A percentile compares a stretch with the other conserved stretches of the same genome.
Conservation (phyloP, 2,888 invertebrate genomes). For the Drosophila subquinaria region DNA sequence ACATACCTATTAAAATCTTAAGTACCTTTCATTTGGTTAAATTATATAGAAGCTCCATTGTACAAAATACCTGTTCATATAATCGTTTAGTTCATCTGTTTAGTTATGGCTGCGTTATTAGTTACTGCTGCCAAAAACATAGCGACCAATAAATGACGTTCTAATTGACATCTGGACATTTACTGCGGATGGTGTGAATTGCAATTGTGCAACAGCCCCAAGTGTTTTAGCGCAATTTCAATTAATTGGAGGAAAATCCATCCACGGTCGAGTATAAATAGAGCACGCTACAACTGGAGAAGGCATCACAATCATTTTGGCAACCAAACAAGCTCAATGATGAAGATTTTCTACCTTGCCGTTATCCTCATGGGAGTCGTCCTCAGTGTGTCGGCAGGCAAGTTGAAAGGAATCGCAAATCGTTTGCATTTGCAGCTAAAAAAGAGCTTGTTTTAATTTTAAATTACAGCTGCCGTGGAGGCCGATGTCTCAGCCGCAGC, state of each 20-base stretch:
- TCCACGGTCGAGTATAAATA: constrained; percentile 44
- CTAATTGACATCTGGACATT: constrained; percentile 35
- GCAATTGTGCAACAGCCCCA: background rate
- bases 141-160: constrained; percentile 49
- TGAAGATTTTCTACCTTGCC: constrained; percentile 56
- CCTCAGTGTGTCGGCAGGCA: constrained; percentile 54
- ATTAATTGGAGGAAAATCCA: background rate
- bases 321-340: constrained; percentile 33
- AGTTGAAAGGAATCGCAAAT: constrained; percentile 17
- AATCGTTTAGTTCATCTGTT: constrained; percentile 22
- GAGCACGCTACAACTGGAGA: background rate
- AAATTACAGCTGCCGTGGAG: constrained; percentile 27
- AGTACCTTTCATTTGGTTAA: constrained; percentile 42
- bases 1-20: constrained; percentile 18
- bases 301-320: constrained; percentile 41
- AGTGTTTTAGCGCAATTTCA: constrained; percentile 6
- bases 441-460: background rate
- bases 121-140: constrained; percentile 54
- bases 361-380: constrained; percentile 56
- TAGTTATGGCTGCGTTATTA: constrained; percentile 25
- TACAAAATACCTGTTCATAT: constrained; percentile 41
- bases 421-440: background rate
- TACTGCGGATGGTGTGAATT: background rate
- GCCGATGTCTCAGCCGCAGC: no score
- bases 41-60: constrained; percentile 45